phyloP scores from a whole-genome alignment of 2,888 invertebrate species.

The Rhingia rostrata region DNA sequence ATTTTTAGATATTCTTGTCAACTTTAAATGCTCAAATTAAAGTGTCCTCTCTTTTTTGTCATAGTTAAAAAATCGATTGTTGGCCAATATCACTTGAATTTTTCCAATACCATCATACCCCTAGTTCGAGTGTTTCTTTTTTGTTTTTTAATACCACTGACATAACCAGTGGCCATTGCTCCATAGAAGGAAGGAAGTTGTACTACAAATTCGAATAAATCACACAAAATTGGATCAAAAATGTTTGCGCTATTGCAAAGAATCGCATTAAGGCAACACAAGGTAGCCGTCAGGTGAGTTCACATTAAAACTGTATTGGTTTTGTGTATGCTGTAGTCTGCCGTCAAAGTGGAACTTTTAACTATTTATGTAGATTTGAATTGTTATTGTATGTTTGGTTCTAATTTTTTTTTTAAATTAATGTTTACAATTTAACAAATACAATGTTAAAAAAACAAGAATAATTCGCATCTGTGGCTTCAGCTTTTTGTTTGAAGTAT shows the following conservation, averaged over 20 bases:
- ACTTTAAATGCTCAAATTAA: slow-evolving; percentile 1
- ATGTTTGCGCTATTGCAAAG: slow-evolving; percentile 54
- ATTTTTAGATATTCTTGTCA: background rate
- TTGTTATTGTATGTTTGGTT: no score
- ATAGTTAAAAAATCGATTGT: slow-evolving; percentile 44
- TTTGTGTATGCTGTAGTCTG: background rate
- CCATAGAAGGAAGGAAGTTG: background rate
- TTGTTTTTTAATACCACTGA: background rate
- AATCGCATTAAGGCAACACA: slow-evolving; percentile 24
- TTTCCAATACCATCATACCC: background rate
- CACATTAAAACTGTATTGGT: background rate
- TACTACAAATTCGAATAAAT: background rate
- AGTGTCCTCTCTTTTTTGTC: slow-evolving; percentile 13
- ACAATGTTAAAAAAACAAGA: no score
- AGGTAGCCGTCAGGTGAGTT: slow-evolving; percentile 40
- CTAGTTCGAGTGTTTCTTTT: background rate
- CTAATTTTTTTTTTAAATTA: no score
- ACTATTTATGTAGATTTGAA: no score
- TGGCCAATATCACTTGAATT: slow-evolving; percentile 1
- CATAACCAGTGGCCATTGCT: background rate
- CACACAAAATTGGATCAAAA: slow-evolving; percentile 14
- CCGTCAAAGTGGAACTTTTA: no score
- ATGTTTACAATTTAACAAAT: no score
- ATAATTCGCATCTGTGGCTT: no score
- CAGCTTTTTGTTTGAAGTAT: no score